Evolutionary conservation across 2,797 vertebrate species (phyloP), one percentile per base, ranked within the genome.

Genomic region (Cyclura pinguis): DNA sequence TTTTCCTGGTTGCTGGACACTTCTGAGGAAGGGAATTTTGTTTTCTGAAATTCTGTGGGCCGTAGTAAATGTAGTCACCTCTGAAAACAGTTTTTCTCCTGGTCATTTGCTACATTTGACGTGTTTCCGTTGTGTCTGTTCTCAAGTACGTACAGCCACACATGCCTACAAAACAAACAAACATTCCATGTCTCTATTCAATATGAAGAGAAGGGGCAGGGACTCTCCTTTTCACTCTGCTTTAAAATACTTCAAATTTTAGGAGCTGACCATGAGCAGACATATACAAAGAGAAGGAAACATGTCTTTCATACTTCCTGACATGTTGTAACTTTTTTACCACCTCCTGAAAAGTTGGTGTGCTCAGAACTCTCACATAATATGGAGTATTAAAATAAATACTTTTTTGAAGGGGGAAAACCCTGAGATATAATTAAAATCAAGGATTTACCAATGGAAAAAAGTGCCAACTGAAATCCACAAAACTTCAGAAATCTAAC

Each of bases 391-490:
- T 67, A 42, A 83, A 88, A 35, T 73, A 88, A 20, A 2, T 27
- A 86, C 27, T 57, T 86, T 50, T 52, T 32, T 29, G 14, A 73
- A 85, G 12, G 0, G 20, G 4, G 42, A 47, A 47, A 4, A 47
- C 18, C 80, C 29, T 69, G 42, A 73, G 3, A 55, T 88, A 67
- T 57, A 59, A 81, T 82, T 82, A 38, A 81, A 88, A 88, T 73
- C 13, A 86, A 32, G 8, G 20, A 8, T 78, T 78, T 64, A 76
- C 52, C 20, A 89, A 10, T 50, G 64, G 74, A 88, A 88, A 73
- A n/a, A 81, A 57, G 1, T n/a, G 1, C 55, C 24, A 38, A 18
- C 47, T 52, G 67, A 69, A 88, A 27, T 52, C 42, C 67, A 67
- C 4, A 47, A 59, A 67, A 27, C 67, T 32, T n/a, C 14, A 29